Conservation (phyloP, 2,888 invertebrate species). For the Ophion slaviceki region DNA sequence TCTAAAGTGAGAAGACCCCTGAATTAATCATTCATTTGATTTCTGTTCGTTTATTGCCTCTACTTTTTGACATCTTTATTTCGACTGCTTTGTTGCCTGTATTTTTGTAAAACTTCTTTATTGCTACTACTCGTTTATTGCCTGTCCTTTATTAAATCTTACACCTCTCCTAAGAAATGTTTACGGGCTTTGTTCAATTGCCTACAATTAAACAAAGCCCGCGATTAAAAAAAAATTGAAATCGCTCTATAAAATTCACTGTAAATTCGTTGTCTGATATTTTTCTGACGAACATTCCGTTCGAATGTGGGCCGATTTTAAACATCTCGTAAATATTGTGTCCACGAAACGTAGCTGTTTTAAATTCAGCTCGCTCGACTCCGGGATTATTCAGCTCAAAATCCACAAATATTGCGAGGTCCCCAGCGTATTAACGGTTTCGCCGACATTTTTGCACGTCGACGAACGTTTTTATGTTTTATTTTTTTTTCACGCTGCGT, state of each 20-base stretch:
- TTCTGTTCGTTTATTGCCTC: too few species aligned
- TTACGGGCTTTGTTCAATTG: too few species aligned
- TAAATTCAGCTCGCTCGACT: constrained; percentile 26
- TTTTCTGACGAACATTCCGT: background rate
- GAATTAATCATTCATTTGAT: too few species aligned
- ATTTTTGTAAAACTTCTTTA: too few species aligned
- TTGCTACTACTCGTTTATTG: too few species aligned
- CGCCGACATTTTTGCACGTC: background rate
- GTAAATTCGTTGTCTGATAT: background rate
- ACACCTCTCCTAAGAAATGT: too few species aligned
- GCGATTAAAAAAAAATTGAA: background rate
- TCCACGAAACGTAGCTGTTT: constrained; percentile 11
- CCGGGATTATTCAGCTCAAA: background rate
- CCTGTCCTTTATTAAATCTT: too few species aligned
- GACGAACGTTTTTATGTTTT: background rate
- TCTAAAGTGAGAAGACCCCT: too few species aligned
- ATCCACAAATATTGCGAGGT: background rate
- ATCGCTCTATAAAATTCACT: background rate
- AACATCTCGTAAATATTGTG: constrained; percentile 5
- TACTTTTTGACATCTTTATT: too few species aligned
- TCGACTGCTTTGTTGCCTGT: too few species aligned
- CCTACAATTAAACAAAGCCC: too few species aligned
- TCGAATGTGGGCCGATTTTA: background rate
- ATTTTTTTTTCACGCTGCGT: background rate
- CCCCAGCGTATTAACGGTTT: background rate